phyloP scores from a whole-genome alignment of 2,888 invertebrate genomes.

The Phorcus lineatus region DNA sequence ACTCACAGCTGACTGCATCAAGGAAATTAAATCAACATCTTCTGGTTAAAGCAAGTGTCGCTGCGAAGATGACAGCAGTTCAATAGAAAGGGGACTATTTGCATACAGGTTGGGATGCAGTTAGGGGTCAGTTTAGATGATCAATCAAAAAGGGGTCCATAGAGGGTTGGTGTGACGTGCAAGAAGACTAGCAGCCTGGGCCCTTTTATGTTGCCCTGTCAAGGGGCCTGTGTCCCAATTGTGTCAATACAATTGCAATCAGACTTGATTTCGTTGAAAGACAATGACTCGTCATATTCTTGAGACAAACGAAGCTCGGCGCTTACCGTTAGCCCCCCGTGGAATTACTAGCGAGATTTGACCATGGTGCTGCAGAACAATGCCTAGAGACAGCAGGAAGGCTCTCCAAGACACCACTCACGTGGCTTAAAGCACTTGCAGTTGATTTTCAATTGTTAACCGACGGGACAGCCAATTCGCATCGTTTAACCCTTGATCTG shows the following conservation, averaged over 20 bases:
- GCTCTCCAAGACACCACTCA: not conserved
- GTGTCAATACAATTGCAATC: conserved; percentile 20
- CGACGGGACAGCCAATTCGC: not conserved
- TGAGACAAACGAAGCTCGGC: not conserved
- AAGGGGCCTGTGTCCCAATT: not conserved
- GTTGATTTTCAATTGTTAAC: conserved; percentile 1
- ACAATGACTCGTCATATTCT: conserved; percentile 15
- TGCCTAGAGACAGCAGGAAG: not conserved
- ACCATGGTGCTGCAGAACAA: not conserved
- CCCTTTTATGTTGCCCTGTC: conserved; percentile 15
- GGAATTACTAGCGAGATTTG: not conserved
- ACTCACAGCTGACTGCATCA: not conserved
- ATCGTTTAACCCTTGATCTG: conserved; percentile 17
- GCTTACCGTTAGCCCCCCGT: not conserved
- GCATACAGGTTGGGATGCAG: conserved; percentile 20
- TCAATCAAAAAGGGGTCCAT: conserved; percentile 3
- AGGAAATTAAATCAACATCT: conserved; percentile 8
- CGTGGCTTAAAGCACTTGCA: not conserved
- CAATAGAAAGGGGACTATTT: not conserved
- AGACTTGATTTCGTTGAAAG: conserved; percentile 11
- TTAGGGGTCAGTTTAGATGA: conserved; percentile 15
- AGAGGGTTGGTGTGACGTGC: conserved; percentile 2
- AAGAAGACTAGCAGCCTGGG: not conserved
- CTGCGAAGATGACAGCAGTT: not conserved
- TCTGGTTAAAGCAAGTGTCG: conserved; percentile 7